Base-by-base conservation (phyloP, 2,888 invertebrate genomes). In the Leptura quadrifasciata region DNA sequence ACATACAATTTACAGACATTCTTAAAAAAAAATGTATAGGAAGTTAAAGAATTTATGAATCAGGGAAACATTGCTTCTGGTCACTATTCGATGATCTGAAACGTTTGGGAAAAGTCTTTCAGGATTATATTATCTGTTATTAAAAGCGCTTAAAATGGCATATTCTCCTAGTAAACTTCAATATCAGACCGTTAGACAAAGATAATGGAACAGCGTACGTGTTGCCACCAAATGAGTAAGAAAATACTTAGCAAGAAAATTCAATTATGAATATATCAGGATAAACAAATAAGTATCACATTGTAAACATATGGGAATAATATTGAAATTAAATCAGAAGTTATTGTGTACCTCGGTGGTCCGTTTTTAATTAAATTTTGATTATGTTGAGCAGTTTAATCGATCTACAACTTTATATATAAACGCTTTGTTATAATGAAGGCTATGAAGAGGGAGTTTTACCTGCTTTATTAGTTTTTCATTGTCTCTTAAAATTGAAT, bases 351-450 rank as follows among this genome's bases (percentile, higher is more conserved):
- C 65, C n/a, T 65, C 21, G 21, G 6, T n/a, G n/a, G 64, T 15
- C 64, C 20, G 65, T 52, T 65, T 65, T 65, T 65, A 65, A 65
- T 65, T 65, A 65, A 65, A 65, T 65, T 65, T 35, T 65, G 31
- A 65, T 65, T 65, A 65, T 52, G n/a, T 52, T 21, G 52, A 52
- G 54, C 52, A 65, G 24, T 65, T 65, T 63, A 63, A 39, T 63
- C 63, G 47, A 52, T 24, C 35, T 47, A 65, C 27, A 64, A 64
- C 63, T 64, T 64, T 64, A 64, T 64, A 47, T 64, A 64, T 35
- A 21, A 21, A 65, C 20, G 47, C 52, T 65, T 65, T 65, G 52
- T 65, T 52, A 17, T 65, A 21, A 27, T 52, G 54, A 47, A n/a
- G 35, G 18, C 35, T 9, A 65, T n/a, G 52, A 24, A 65, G 47